Conservation (phyloP, 2,888 invertebrate species). For the Diaprepes abbreviatus region DNA sequence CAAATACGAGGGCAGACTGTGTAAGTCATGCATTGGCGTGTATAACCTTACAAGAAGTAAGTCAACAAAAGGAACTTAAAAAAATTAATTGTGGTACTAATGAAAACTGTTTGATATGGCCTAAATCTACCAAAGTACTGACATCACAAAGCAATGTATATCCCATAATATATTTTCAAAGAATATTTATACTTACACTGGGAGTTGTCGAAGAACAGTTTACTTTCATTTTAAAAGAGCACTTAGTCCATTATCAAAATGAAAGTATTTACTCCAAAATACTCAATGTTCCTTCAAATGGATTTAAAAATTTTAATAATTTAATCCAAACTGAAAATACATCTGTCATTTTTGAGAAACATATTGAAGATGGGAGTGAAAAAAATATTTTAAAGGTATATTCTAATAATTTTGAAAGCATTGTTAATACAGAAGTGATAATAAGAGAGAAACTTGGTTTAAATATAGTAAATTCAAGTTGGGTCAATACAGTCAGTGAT, state of each 20-base stretch:
- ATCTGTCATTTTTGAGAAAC: constrained; percentile 16
- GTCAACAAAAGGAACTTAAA: constrained; percentile 31
- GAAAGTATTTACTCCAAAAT: constrained; percentile 25
- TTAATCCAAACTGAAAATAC: constrained; percentile 14
- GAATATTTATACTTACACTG: constrained; percentile 52
- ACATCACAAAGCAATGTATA: constrained; percentile 32
- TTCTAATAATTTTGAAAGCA: constrained; percentile 25
- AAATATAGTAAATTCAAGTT: constrained; percentile 17
- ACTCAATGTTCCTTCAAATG: constrained; percentile 33
- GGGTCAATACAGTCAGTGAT: constrained; percentile 31
- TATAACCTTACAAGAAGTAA: constrained; percentile 52
- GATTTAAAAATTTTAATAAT: constrained; percentile 15
- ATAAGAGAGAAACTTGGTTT: constrained; percentile 25
- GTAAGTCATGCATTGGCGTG: constrained; percentile 54
- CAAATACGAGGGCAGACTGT: constrained; percentile 46
- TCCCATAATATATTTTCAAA: constrained; percentile 52
- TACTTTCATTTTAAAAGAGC: constrained; percentile 24
- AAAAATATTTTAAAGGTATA: constrained; percentile 12
- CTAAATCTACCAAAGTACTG: constrained; percentile 53
- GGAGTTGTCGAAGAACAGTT: constrained; percentile 35
- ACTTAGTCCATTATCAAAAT: constrained; percentile 32
- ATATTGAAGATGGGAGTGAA: neutral
- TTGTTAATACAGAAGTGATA: constrained; percentile 31
- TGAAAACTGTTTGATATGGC: constrained; percentile 45
- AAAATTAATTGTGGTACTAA: neutral